These are phyloP conservation scores for Psococerastis gibbosa DNA, from an alignment of 2,888 invertebrate genomes.

Conservation along the genomic window DNA sequence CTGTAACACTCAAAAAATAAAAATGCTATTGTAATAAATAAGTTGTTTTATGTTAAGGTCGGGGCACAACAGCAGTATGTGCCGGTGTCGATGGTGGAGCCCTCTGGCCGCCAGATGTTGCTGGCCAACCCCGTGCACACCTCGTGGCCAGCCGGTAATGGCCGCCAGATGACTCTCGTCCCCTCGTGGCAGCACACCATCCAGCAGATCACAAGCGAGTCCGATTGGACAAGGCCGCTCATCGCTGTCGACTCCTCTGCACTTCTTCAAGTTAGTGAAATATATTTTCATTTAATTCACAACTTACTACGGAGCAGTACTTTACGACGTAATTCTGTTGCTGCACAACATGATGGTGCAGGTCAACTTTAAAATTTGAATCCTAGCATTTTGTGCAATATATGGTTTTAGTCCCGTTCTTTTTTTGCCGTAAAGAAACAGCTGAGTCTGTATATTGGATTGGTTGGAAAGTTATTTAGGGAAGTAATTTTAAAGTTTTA, in stretches of 20 bases:
- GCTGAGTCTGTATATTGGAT: no score
- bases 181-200: conserved; percentile 31
- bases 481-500: no score
- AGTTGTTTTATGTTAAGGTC: conserved; percentile 16
- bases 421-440: no score
- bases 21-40: background rate
- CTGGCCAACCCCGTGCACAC: conserved; percentile 28
- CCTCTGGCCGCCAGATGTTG: conserved; percentile 60
- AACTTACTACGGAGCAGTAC: no score
- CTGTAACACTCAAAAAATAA: background rate
- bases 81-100: conserved; percentile 85
- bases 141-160: conserved; percentile 18
- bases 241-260: conserved; percentile 53
- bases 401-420: no score
- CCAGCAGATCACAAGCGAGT: conserved; percentile 34
- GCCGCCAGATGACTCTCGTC: conserved; percentile 23
- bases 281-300: conserved; percentile 13
- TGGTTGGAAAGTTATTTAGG: background rate
- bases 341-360: no score
- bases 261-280: conserved; percentile 38
- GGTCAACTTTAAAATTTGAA: no score
- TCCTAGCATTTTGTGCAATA: no score
- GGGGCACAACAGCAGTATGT: conserved; percentile 67
- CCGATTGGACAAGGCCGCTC: conserved; percentile 52
- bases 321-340: no score